A percentile compares a stretch with the other conserved stretches of the same genome.
These are phyloP conservation scores for Athene noctua DNA, from an alignment of 2,113 vertebrate species.

Conservation along the genomic window DNA sequence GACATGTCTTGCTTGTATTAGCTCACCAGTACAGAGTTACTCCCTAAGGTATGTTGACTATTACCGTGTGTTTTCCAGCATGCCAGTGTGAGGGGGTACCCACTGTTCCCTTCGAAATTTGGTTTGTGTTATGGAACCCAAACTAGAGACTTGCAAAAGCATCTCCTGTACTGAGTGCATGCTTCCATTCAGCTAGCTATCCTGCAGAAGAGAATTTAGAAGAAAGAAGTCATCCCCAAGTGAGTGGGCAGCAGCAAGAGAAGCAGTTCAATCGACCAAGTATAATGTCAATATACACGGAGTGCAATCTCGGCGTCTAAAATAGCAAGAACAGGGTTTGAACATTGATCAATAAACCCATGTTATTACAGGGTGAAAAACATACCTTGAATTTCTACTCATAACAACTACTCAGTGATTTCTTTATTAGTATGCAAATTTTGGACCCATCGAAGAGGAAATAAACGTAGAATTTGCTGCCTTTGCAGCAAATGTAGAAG, in stretches of 20 bases:
- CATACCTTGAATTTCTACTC: neutral
- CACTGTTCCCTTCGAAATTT: neutral
- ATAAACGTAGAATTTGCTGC: neutral
- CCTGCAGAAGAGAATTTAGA: neutral
- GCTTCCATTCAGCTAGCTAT: neutral
- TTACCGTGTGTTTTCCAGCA: accelerated
- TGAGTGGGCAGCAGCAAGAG: neutral
- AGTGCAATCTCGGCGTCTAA: neutral
- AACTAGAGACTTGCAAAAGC: neutral
- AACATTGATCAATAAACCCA: neutral
- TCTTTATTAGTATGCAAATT: neutral
- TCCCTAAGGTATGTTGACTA: neutral
- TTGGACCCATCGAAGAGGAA: neutral
- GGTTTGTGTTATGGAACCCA: neutral
- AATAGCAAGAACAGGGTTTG: neutral
- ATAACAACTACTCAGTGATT: neutral
- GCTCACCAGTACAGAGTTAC: neutral
- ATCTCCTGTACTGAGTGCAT: neutral
- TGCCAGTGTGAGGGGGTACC: neutral
- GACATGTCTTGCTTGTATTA: neutral
- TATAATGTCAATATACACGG: neutral
- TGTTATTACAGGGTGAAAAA: neutral
- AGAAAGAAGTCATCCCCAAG: neutral
- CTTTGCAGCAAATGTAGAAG: neutral
- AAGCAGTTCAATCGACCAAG: neutral